Evolutionary conservation across 1,140 invertebrate species (phyloP).

Genomic region (Armadillidium nasatum): DNA sequence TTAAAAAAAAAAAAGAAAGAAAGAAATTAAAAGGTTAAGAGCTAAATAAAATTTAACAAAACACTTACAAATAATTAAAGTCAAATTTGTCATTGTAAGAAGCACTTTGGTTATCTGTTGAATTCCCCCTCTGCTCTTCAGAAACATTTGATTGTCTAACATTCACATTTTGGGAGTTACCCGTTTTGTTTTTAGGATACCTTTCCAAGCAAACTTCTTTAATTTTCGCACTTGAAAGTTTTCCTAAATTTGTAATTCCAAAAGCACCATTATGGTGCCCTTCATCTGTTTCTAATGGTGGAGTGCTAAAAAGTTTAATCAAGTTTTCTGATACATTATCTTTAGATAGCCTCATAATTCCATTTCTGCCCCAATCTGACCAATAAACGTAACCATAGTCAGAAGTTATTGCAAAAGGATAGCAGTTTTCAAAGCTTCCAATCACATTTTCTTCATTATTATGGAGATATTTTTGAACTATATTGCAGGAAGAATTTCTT

Average conservation of each 20-base stretch:
- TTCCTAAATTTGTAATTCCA: conserved; percentile 26
- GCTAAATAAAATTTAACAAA: too few species aligned
- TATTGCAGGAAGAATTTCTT: not conserved
- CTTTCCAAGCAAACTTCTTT: not conserved
- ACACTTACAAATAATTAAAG: too few species aligned
- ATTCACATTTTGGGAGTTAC: not conserved
- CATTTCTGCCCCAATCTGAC: conserved; percentile 32
- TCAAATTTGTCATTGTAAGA: too few species aligned
- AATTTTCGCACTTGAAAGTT: not conserved
- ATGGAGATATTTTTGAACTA: not conserved
- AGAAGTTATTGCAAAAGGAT: conserved; percentile 33
- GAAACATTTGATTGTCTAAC: not conserved
- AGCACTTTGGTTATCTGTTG: too few species aligned
- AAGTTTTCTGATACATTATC: conserved; percentile 26
- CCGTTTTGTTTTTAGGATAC: too few species aligned
- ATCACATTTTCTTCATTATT: not conserved
- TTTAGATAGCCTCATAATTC: conserved; percentile 35
- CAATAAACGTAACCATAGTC: conserved; percentile 36
- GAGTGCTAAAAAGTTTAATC: conserved; percentile 31
- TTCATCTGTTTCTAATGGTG: not conserved
- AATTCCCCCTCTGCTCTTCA: too few species aligned
- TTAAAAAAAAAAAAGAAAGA: too few species aligned
- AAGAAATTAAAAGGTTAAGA: too few species aligned
- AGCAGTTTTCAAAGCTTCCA: conserved; percentile 25
- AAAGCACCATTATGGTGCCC: conserved; percentile 24